phyloP scores from a whole-genome alignment of 2,797 vertebrate species.

The Amniataba percoides region DNA sequence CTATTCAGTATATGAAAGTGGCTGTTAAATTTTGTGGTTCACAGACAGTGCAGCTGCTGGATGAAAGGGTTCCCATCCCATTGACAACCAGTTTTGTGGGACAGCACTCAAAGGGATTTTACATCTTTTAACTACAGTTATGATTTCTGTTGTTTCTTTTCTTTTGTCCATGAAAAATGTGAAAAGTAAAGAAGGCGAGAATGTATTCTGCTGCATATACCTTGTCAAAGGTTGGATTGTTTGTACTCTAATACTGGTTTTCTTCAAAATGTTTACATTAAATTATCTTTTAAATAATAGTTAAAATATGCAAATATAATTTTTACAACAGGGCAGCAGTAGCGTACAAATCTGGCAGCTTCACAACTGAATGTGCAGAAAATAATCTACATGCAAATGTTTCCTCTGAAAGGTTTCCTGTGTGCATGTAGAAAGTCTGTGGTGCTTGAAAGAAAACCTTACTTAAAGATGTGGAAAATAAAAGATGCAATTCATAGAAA shows the following conservation, averaged over 20 bases:
- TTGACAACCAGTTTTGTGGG: constrained; percentile 20
- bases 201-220: background rate
- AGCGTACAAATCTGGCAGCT: background rate
- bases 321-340: background rate
- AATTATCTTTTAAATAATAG: no score
- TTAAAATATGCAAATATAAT: background rate
- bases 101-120: constrained; percentile 14
- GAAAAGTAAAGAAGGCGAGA: background rate
- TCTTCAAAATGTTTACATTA: background rate
- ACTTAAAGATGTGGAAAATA: no score
- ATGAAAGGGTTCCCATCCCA: constrained; percentile 32
- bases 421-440: background rate
- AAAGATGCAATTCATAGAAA: background rate
- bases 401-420: background rate
- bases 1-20: constrained; percentile 34
- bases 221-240: background rate
- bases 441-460: background rate
- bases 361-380: background rate
- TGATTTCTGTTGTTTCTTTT: constrained; percentile 5
- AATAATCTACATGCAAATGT: background rate
- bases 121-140: constrained; percentile 5
- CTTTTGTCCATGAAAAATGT: background rate
- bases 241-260: background rate
- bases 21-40: constrained; percentile 23
- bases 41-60: constrained; percentile 44